Evolutionary conservation across 2,888 invertebrate species (phyloP).

Genomic region (Tetropium fuscum): DNA sequence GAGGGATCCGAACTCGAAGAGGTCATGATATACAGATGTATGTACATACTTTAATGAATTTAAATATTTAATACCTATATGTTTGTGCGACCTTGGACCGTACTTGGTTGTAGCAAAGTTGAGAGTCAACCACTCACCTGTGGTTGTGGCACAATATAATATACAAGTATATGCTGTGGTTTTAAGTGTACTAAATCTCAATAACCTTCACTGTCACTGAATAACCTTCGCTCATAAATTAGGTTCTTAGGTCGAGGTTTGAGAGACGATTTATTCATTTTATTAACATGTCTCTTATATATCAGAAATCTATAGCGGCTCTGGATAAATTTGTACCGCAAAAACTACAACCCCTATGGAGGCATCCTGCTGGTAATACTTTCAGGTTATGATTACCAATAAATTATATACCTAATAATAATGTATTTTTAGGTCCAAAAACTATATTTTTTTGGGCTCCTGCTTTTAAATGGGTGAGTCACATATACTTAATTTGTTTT

Average conservation of each 20-base stretch:
- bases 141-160: no score
- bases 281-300: slow-evolving; percentile 71
- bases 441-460: slow-evolving; percentile 99
- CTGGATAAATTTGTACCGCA: slow-evolving; percentile 85
- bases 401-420: background rate
- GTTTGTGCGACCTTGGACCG: no score
- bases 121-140: no score
- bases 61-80: no score
- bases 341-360: slow-evolving; percentile 91
- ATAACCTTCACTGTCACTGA: background rate
- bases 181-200: no score
- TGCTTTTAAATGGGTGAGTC: slow-evolving; percentile 94
- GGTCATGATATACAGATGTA: no score
- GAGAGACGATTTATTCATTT: background rate
- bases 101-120: no score
- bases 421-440: slow-evolving; percentile 85
- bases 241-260: background rate
- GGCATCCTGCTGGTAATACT: slow-evolving; percentile 91
- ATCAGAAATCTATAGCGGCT: slow-evolving; percentile 70
- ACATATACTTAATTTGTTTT: slow-evolving; percentile 25
- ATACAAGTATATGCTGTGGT: no score
- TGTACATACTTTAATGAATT: no score
- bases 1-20: no score
- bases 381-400: background rate
- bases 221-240: background rate